Percentiles rank a stretch among this genome's conserved stretches.
Conservation (phyloP, 1,140 invertebrate species). For the Nephotettix cincticeps region DNA sequence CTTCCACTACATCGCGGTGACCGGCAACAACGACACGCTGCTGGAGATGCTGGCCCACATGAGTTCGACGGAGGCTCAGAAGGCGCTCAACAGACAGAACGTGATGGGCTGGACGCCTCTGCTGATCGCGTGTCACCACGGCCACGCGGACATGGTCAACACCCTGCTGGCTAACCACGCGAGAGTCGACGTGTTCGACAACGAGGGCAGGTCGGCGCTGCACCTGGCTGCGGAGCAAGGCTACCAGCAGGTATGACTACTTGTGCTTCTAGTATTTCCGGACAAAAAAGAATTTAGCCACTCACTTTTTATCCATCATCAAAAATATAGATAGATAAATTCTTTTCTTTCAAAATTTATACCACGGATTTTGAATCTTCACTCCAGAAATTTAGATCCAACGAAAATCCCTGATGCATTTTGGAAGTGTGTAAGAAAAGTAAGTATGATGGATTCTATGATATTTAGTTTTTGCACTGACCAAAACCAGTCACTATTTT, state of each 20-base stretch:
- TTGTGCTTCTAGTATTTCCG: no score
- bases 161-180: constrained; percentile 88
- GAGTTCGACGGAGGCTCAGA: constrained; percentile 81
- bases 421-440: no score
- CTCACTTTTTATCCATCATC: no score
- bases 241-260: constrained; percentile 72
- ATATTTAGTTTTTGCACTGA: no score
- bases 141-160: constrained; percentile 55
- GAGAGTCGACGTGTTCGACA: constrained; percentile 97
- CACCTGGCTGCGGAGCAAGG: constrained; percentile 95
- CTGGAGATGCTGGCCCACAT: constrained; percentile 91
- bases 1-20: constrained; percentile 91
- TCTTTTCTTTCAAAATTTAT: no score
- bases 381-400: no score
- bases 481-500: no score
- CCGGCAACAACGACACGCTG: constrained; percentile 94
- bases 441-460: no score
- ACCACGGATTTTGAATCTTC: no score
- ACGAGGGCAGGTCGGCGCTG: constrained; percentile 90
- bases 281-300: no score
- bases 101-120: constrained; percentile 93
- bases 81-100: constrained; percentile 91
- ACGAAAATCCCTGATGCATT: no score
- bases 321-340: no score
- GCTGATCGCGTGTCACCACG: constrained; percentile 80